phyloP scores from a whole-genome alignment of 2,797 vertebrate species.

The Triplophysa bombifrons region DNA sequence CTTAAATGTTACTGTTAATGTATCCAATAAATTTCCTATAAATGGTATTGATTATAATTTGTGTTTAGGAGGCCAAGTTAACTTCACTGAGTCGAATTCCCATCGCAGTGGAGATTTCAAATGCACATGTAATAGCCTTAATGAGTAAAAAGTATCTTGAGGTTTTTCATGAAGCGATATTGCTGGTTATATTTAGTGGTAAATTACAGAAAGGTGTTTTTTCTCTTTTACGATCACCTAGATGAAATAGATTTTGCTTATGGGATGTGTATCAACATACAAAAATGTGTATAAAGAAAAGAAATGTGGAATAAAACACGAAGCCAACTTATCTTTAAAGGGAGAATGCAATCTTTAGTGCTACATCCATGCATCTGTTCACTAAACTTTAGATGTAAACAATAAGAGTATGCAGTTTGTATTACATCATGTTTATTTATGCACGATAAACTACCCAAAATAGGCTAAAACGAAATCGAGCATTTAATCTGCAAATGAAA shows the following conservation, averaged over 20 bases:
- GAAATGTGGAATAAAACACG: no score
- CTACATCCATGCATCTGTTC: background rate
- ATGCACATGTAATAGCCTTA: no score
- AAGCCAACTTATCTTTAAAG: no score
- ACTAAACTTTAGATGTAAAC: background rate
- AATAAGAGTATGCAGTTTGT: background rate
- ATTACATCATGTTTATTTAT: no score
- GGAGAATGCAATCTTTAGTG: background rate
- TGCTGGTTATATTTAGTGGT: slow-evolving; percentile 21
- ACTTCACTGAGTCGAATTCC: slow-evolving; percentile 21
- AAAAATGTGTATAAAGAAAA: no score
- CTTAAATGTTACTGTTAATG: slow-evolving; percentile 69
- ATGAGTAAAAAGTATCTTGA: slow-evolving; percentile 26
- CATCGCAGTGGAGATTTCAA: background rate
- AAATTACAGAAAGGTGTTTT: slow-evolving; percentile 37
- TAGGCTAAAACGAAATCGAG: no score
- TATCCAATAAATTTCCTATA: slow-evolving; percentile 49
- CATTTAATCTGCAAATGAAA: background rate
- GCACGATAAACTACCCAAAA: no score
- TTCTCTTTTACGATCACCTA: background rate
- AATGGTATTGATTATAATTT: slow-evolving; percentile 31
- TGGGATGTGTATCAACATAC: no score
- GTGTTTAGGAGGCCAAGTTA: slow-evolving; percentile 37
- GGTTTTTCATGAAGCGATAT: slow-evolving; percentile 11
- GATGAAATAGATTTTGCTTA: background rate